phyloP scores from a whole-genome alignment of 2,888 invertebrate species.

The Polymixis lichenea region DNA sequence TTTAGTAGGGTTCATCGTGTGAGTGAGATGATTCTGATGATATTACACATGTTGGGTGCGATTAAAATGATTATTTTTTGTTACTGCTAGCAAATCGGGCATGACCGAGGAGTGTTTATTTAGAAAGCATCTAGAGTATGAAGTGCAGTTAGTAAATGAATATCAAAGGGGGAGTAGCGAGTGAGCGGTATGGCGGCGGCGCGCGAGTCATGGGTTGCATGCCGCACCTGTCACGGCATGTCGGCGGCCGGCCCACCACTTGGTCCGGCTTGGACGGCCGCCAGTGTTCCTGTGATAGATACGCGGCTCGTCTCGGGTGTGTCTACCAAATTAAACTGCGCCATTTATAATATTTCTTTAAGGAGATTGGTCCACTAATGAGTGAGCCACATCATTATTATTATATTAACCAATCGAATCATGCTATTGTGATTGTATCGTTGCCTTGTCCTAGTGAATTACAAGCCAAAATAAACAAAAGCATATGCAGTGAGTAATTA shows the following conservation, averaged over 20 bases:
- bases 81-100: slow-evolving; percentile 62
- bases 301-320: slow-evolving; percentile 86
- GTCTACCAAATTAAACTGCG: slow-evolving; percentile 90
- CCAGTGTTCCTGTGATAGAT: slow-evolving; percentile 88
- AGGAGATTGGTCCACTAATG: slow-evolving; percentile 84
- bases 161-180: slow-evolving; percentile 78
- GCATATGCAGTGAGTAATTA: slow-evolving; percentile 38
- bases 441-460: slow-evolving; percentile 53
- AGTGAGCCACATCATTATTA: slow-evolving; percentile 77
- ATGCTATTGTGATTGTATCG: slow-evolving; percentile 60
- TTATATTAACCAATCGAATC: slow-evolving; percentile 65
- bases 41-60: slow-evolving; percentile 58
- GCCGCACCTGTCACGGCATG: slow-evolving; percentile 88
- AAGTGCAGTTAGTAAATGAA: slow-evolving; percentile 72
- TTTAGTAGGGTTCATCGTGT: slow-evolving; percentile 49
- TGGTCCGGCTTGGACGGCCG: slow-evolving; percentile 86
- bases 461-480: slow-evolving; percentile 43
- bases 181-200: slow-evolving; percentile 77
- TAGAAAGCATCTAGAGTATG: slow-evolving; percentile 69
- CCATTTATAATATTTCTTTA: slow-evolving; percentile 89
- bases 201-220: slow-evolving; percentile 88
- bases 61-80: slow-evolving; percentile 58
- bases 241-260: slow-evolving; percentile 89
- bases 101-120: slow-evolving; percentile 68
- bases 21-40: slow-evolving; percentile 51